phyloP scores from a whole-genome alignment of 2,113 vertebrate genomes.

The Chelonoidis abingdonii region DNA sequence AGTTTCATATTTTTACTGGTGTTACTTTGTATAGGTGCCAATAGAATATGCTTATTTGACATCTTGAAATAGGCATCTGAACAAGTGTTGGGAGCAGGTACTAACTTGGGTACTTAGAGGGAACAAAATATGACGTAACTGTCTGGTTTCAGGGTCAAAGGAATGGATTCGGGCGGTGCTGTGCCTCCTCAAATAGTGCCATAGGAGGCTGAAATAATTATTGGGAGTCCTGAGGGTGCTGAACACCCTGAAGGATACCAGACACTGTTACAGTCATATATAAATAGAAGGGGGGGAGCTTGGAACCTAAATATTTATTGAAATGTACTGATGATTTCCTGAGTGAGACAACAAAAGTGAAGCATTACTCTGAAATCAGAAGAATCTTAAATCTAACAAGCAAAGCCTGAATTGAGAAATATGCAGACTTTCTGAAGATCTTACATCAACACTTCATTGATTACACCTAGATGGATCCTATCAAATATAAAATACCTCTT shows the following conservation, averaged over 20 bases:
- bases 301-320: background rate
- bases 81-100: background rate
- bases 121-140: background rate
- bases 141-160: background rate
- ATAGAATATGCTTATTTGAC: background rate
- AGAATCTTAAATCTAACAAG: background rate
- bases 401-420: constrained; percentile 26
- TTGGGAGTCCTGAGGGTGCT: background rate
- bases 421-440: constrained; percentile 1
- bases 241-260: background rate
- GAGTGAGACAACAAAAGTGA: background rate
- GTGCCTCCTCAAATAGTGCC: background rate
- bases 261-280: background rate
- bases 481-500: background rate
- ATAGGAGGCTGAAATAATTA: too few relatives aligned
- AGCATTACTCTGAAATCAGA: background rate
- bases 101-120: too few relatives aligned
- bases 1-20: background rate
- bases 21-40: background rate
- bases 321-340: background rate
- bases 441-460: background rate
- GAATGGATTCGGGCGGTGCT: background rate
- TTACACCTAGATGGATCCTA: background rate
- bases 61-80: background rate
- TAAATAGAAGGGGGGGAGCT: background rate